Evolutionary conservation across 2,113 vertebrate genomes (phyloP).

Genomic region (Tachysurus vachellii): DNA sequence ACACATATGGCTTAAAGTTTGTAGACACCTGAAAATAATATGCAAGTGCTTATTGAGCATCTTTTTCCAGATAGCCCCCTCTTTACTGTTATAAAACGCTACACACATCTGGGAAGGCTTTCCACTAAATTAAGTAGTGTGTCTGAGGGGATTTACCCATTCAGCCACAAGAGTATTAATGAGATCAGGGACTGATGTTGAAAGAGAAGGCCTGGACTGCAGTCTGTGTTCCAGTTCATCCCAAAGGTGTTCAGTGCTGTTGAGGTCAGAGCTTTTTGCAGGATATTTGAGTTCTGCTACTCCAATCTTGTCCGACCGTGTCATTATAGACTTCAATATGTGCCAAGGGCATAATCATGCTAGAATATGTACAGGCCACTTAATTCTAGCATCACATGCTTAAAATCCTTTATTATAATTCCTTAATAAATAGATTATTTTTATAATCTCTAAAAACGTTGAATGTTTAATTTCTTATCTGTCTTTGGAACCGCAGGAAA

Average conservation of each 20-base stretch:
- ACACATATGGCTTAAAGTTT: not conserved
- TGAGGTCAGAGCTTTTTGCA: not conserved
- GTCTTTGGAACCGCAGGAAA: not conserved
- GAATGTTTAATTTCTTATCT: not conserved
- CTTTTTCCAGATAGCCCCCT: not conserved
- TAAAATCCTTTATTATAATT: not conserved
- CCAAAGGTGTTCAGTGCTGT: not conserved
- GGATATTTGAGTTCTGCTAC: not conserved
- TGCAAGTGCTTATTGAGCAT: not conserved
- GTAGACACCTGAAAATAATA: not conserved
- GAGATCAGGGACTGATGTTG: not conserved
- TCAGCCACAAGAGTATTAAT: not conserved
- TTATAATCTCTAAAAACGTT: not conserved
- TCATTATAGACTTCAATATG: not conserved
- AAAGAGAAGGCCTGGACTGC: not conserved
- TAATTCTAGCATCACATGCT: not conserved
- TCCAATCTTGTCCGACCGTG: not conserved
- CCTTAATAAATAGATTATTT: not conserved
- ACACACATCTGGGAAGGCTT: not conserved
- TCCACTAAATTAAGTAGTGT: not conserved
- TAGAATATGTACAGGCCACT: not conserved
- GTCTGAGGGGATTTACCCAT: not conserved
- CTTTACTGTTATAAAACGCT: not conserved
- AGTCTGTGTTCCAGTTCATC: not conserved
- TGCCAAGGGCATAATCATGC: too few species aligned